phyloP scores from a whole-genome alignment of 2,888 invertebrate genomes.

The Listrodromus nycthemerus region DNA sequence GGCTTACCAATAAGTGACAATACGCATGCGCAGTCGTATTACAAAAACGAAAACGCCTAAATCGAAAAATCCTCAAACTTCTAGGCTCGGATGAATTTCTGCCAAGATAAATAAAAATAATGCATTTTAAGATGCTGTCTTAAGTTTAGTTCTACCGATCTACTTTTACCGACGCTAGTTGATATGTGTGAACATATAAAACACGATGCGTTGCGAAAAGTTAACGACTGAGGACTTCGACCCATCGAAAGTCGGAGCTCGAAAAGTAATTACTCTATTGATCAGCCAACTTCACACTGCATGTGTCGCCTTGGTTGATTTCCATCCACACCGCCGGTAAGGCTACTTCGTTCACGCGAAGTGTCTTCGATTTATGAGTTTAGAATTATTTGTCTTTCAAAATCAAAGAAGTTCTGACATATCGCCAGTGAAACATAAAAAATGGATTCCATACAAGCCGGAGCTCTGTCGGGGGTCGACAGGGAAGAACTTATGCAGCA shows the following conservation, averaged over 20 bases:
- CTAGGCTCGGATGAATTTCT: too few relatives aligned
- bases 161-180: background rate
- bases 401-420: background rate
- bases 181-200: too few relatives aligned
- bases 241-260: background rate
- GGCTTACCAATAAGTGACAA: too few relatives aligned
- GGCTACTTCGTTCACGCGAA: background rate
- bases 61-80: too few relatives aligned
- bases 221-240: background rate
- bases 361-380: background rate
- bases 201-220: too few relatives aligned
- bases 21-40: too few relatives aligned
- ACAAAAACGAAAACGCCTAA: too few relatives aligned
- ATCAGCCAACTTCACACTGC: background rate
- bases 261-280: background rate
- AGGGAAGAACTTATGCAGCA: slow-evolving; percentile 96
- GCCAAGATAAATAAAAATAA: too few relatives aligned
- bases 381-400: background rate
- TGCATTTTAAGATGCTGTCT: background rate
- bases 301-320: background rate
- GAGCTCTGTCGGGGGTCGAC: slow-evolving; percentile 88
- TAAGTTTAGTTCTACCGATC: too few relatives aligned
- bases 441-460: slow-evolving; percentile 87
- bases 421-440: slow-evolving; percentile 12
- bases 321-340: slow-evolving; percentile 1